phyloP scores from a whole-genome alignment of 1,140 invertebrate species.

The Eulimnadia texana region DNA sequence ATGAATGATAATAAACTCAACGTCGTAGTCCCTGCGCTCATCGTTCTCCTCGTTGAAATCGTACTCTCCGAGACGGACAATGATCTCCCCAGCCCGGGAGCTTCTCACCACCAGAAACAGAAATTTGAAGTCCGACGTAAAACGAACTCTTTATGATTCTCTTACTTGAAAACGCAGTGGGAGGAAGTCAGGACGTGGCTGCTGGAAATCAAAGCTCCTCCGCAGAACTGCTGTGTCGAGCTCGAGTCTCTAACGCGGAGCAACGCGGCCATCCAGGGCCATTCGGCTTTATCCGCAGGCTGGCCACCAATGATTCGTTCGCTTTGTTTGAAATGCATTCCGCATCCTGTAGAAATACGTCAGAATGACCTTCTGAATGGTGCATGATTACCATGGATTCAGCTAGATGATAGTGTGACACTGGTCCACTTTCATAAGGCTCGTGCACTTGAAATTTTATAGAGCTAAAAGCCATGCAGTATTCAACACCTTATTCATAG shows the following conservation, averaged over 20 bases:
- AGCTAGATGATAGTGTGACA: no score
- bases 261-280: slow-evolving; percentile 68
- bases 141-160: no score
- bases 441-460: no score
- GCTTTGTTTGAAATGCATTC: slow-evolving; percentile 40
- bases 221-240: slow-evolving; percentile 40
- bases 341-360: slow-evolving; percentile 39
- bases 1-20: slow-evolving; percentile 20
- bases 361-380: no score
- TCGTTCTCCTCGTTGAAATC: slow-evolving; percentile 21
- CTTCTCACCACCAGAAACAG: no score
- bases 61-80: slow-evolving; percentile 26
- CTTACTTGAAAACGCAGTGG: slow-evolving; percentile 43
- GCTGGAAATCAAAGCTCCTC: slow-evolving; percentile 61
- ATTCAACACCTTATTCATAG: no score
- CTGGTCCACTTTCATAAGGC: no score
- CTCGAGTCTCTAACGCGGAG: slow-evolving; percentile 30
- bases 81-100: slow-evolving; percentile 21
- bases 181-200: slow-evolving; percentile 60
- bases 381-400: no score
- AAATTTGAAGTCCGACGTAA: no score
- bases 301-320: slow-evolving; percentile 42
- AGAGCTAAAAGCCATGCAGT: no score
- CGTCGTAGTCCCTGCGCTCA: slow-evolving; percentile 19
- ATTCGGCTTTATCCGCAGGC: slow-evolving; percentile 48